Percentiles rank a stretch among this genome's conserved stretches.
phyloP scores from a whole-genome alignment of 2,888 invertebrate genomes.

The Dione vanillae region DNA sequence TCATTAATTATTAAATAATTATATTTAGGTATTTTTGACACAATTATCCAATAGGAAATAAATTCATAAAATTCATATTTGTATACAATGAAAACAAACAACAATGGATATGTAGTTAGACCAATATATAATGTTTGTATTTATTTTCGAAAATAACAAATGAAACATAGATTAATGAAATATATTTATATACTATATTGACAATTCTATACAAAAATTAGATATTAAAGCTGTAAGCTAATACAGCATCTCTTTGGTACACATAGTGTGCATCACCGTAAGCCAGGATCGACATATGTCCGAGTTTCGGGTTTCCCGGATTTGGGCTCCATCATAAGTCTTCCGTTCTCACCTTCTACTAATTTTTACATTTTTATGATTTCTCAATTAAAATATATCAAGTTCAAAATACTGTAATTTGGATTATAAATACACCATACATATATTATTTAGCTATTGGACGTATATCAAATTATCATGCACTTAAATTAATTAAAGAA shows the following conservation, averaged over 20 bases:
- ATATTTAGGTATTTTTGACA: not conserved
- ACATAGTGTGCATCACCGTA: not conserved
- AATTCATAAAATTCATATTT: not conserved
- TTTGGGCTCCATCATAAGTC: conserved; percentile 33
- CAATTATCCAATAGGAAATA: not conserved
- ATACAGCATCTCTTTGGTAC: conserved; percentile 8
- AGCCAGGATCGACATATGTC: conserved; percentile 8
- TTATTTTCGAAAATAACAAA: not conserved
- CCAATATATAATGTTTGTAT: not conserved
- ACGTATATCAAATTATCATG: no score
- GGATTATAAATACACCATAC: no score
- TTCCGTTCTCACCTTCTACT: conserved; percentile 21
- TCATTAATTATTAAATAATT: not conserved
- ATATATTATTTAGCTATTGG: no score
- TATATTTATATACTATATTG: not conserved
- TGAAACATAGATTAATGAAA: not conserved
- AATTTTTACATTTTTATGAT: conserved; percentile 8
- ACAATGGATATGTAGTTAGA: not conserved
- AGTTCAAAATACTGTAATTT: no score
- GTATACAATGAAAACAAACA: not conserved
- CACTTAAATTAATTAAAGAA: no score
- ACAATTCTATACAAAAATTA: not conserved
- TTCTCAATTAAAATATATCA: no score
- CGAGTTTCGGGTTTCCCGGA: conserved; percentile 39
- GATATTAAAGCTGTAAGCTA: not conserved